Percentiles rank a stretch among this genome's conserved stretches.
Evolutionary conservation across 2,113 vertebrate genomes (phyloP).

Genomic region (Rafetus swinhoei): DNA sequence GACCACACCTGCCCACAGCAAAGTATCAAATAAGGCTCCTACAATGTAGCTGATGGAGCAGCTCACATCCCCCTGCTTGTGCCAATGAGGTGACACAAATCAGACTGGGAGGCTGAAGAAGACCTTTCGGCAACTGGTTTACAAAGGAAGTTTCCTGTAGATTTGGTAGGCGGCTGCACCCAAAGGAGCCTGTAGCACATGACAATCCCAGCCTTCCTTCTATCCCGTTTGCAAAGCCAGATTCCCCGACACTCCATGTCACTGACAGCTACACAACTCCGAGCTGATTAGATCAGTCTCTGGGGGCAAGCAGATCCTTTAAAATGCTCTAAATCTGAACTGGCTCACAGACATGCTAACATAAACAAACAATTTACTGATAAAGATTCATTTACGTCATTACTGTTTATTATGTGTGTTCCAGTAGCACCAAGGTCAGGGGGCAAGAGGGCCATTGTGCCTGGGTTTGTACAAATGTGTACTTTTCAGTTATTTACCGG

Average conservation of each 20-base stretch:
- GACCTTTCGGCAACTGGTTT: neutral
- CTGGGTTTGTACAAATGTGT: neutral
- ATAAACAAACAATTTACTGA: neutral
- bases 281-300: conserved; percentile 15
- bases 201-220: neutral
- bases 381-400: conserved; percentile 9
- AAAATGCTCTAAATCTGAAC: conserved; percentile 2
- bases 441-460: neutral
- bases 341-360: conserved; percentile 18
- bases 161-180: neutral
- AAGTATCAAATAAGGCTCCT: neutral
- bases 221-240: neutral
- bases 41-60: neutral
- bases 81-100: neutral
- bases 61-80: neutral
- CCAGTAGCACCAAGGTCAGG: no score
- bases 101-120: accelerated
- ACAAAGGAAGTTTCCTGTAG: neutral
- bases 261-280: neutral
- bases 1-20: neutral
- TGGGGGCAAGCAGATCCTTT: conserved; percentile 11
- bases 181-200: neutral
- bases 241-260: neutral
- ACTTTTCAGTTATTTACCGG: neutral
- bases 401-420: neutral